These are phyloP conservation scores for Neosilurus hyrtlii DNA, from an alignment of 2,797 vertebrate species.

Conservation along the genomic window DNA sequence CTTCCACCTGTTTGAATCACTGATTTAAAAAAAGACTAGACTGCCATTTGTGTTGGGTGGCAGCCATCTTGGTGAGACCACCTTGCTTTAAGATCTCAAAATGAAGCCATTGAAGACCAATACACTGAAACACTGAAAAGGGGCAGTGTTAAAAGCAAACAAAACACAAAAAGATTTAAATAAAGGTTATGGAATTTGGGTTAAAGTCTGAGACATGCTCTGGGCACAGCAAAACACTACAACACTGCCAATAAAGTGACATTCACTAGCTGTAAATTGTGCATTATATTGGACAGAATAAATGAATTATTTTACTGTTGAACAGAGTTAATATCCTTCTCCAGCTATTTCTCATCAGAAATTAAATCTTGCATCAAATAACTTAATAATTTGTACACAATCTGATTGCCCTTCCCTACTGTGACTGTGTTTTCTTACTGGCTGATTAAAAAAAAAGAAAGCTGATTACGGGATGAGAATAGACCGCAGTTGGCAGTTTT, in stretches of 20 bases:
- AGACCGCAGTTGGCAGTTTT: not conserved
- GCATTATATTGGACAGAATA: not conserved
- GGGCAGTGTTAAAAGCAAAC: not conserved
- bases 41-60: no score
- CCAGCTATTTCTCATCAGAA: slow-evolving; percentile 22
- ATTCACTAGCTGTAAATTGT: not conserved
- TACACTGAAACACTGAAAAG: no score
- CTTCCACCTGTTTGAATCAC: no score
- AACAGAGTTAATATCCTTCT: not conserved
- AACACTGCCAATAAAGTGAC: not conserved
- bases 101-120: not conserved
- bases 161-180: no score
- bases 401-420: not conserved
- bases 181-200: not conserved
- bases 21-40: no score
- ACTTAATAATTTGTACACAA: not conserved
- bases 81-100: no score
- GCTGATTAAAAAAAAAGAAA: not conserved
- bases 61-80: no score
- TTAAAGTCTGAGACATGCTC: not conserved
- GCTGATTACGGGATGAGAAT: not conserved
- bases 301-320: slow-evolving; percentile 1
- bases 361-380: slow-evolving; percentile 6
- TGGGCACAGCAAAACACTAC: not conserved
- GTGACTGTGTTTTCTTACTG: not conserved